Evolutionary conservation across 2,888 invertebrate genomes (phyloP).

Genomic region (Phasia obesa): DNA sequence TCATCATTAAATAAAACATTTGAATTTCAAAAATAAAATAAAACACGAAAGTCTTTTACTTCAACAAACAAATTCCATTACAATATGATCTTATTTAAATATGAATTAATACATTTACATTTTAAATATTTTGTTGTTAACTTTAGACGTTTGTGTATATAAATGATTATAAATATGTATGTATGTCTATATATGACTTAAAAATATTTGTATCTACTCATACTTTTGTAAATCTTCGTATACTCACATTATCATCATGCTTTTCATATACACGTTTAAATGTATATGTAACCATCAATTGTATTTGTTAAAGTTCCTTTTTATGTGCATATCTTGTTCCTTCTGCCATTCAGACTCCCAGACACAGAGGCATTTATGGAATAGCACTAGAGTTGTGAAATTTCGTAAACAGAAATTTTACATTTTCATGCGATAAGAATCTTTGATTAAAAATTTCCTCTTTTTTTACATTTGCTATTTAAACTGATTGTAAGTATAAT

Average conservation of each 20-base stretch:
- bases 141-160: not conserved
- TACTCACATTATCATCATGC: not conserved
- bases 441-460: constrained; percentile 71
- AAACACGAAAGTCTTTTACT: not conserved
- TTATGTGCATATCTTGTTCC: constrained; percentile 13
- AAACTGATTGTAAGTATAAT: not conserved
- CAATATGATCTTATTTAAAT: too few species aligned
- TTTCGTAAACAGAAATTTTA: constrained; percentile 77
- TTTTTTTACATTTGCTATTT: not conserved
- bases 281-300: not conserved
- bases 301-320: constrained; percentile 14
- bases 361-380: constrained; percentile 66
- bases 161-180: not conserved
- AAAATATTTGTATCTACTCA: constrained; percentile 25
- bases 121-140: not conserved
- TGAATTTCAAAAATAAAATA: too few species aligned
- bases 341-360: constrained; percentile 56
- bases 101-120: constrained; percentile 9
- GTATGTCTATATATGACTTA: constrained; percentile 14
- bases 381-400: constrained; percentile 72
- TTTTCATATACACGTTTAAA: not conserved
- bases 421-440: constrained; percentile 79
- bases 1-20: too few species aligned
- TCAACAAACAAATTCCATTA: not conserved
- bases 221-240: not conserved